These are phyloP conservation scores for Phylloscopus collybita DNA, from an alignment of 2,797 vertebrate species.

Conservation along the genomic window DNA sequence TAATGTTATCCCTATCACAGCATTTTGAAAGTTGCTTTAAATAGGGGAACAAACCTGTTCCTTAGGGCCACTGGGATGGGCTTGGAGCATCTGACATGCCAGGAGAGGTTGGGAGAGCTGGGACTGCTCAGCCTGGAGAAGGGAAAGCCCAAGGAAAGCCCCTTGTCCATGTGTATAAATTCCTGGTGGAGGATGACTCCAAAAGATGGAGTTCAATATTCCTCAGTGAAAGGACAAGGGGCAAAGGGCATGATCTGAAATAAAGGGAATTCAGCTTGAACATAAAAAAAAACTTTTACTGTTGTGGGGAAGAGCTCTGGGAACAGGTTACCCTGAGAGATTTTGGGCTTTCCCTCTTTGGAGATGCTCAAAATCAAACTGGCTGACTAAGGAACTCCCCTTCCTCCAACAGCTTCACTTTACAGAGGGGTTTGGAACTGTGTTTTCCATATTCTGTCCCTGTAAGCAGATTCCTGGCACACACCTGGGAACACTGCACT, in stretches of 20 bases:
- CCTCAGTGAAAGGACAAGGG: neutral
- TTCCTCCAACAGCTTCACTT: neutral
- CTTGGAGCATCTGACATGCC: neutral
- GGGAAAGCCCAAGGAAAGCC: neutral
- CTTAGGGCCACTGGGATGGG: neutral
- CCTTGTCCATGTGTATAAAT: neutral
- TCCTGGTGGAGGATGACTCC: neutral
- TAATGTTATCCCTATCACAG: neutral
- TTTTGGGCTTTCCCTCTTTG: neutral
- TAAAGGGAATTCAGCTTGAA: neutral
- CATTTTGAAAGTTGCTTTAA: neutral
- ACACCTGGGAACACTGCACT: neutral
- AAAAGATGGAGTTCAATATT: neutral
- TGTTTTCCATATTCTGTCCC: neutral
- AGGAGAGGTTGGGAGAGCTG: neutral
- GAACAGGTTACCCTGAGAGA: neutral
- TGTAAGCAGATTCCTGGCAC: neutral
- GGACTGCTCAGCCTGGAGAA: neutral
- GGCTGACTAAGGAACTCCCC: neutral
- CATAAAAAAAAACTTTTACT: accelerated
- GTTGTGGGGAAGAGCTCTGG: neutral
- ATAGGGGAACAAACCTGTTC: neutral
- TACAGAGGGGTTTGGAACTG: neutral
- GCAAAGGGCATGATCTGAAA: neutral
- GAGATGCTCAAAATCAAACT: neutral